Base-by-base conservation (phyloP, 2,797 vertebrate genomes). In the Pterois miles region DNA sequence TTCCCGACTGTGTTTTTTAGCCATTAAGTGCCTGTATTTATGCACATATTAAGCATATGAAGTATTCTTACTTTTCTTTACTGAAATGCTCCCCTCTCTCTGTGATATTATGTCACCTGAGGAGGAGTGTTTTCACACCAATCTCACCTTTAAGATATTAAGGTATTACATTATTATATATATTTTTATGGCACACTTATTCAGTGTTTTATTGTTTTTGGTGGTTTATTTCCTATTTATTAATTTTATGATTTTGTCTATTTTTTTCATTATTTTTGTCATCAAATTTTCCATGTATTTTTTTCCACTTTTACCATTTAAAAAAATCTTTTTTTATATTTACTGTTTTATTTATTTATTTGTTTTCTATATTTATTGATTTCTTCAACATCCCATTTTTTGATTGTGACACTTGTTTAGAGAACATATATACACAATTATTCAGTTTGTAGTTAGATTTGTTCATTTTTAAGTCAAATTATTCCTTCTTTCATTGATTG, bases 401-500 rank as follows among this genome's bases (percentile, higher is more conserved):
- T 57, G 16, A 57, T 57, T 53, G 4, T 3, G 2, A 56, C 27
- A 56, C 16, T 1, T 29, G 16, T 56, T 53, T 6, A 13, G 50
- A 53, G 1, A 1, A 23, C 46, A 0, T 10, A 48, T 0, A 43
- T 0, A 43, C 40, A 43, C 40, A 43, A 16, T 43, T 43, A 43
- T 43, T 43, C 1, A 43, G 14, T 43, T 43, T 50, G 48, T n/a
- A n/a, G n/a, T n/a, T 10, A 6, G 22, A 12, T 52, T 52, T 23
- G 0, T 23, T 36, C 0, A 22, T 38, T 62, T 10, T 38, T 14
- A 23, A 1, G 18, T 18, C 40, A 43, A 43, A 43, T 43, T 1
- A 43, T 43, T 43, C 16, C 0, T 43, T 43, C 0, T 43, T 43
- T 40, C 0, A 40, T 2, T 0, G 5, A 40, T 40, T 1, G 9